phyloP scores from a whole-genome alignment of 1,140 invertebrate genomes.

The Sipha flava region DNA sequence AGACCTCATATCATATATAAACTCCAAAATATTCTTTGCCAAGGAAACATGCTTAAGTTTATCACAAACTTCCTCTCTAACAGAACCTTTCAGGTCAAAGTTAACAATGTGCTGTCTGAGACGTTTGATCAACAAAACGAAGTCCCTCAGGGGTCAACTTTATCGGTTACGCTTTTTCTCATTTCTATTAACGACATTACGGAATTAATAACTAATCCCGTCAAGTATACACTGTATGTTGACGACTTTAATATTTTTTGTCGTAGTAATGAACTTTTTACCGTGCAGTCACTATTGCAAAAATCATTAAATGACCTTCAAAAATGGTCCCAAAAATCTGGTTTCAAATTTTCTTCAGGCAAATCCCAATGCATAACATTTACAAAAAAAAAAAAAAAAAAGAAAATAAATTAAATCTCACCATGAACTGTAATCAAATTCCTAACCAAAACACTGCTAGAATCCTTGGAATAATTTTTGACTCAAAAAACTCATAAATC shows the following conservation, averaged over 20 bases:
- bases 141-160: not conserved
- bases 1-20: not conserved
- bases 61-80: not conserved
- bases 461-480: not conserved
- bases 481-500: not conserved
- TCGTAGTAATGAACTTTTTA: not conserved
- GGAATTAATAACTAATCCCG: not conserved
- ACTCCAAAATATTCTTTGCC: not conserved
- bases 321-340: no score
- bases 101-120: not conserved
- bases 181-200: not conserved
- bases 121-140: slow-evolving; percentile 4
- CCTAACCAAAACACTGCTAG: not conserved
- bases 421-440: not conserved
- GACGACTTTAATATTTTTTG: not conserved
- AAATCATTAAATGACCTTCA: not conserved
- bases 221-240: not conserved
- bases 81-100: not conserved
- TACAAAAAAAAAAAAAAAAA: not conserved
- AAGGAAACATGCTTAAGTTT: not conserved
- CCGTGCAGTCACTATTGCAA: not conserved
- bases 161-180: not conserved
- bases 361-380: not conserved
- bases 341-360: not conserved
- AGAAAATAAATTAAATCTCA: not conserved